Conservation (phyloP, 2,888 invertebrate species). For the Aporophyla nigra region DNA sequence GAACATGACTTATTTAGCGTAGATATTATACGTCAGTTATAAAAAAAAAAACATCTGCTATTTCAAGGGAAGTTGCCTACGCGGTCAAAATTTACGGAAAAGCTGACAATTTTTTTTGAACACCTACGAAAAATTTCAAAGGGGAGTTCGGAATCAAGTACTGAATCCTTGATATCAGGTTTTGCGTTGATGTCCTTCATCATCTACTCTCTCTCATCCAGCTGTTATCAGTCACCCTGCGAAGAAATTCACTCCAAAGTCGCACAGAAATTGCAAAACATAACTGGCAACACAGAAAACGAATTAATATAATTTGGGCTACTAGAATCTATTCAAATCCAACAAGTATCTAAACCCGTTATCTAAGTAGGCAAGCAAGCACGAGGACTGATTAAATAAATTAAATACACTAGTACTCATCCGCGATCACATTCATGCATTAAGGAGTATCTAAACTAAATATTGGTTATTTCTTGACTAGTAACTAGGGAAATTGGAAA, state of each 20-base stretch:
- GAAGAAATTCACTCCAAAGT: neutral
- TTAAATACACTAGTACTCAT: neutral
- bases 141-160: too few relatives aligned
- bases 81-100: too few relatives aligned
- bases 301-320: neutral
- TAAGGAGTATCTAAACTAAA: neutral
- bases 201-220: neutral
- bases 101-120: too few relatives aligned
- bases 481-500: neutral
- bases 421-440: neutral
- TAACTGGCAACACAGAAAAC: neutral
- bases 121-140: too few relatives aligned
- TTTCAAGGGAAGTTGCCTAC: too few relatives aligned
- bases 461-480: neutral
- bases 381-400: constrained; percentile 25
- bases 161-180: too few relatives aligned
- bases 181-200: neutral
- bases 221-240: neutral
- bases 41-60: too few relatives aligned
- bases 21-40: too few relatives aligned
- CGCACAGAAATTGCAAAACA: neutral
- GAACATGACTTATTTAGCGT: too few relatives aligned
- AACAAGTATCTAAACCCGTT: constrained; percentile 31
- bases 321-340: constrained; percentile 3
- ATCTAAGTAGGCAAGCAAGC: constrained; percentile 51